Evolutionary conservation across 2,888 invertebrate genomes (phyloP).

Genomic region (Erannis defoliaria): DNA sequence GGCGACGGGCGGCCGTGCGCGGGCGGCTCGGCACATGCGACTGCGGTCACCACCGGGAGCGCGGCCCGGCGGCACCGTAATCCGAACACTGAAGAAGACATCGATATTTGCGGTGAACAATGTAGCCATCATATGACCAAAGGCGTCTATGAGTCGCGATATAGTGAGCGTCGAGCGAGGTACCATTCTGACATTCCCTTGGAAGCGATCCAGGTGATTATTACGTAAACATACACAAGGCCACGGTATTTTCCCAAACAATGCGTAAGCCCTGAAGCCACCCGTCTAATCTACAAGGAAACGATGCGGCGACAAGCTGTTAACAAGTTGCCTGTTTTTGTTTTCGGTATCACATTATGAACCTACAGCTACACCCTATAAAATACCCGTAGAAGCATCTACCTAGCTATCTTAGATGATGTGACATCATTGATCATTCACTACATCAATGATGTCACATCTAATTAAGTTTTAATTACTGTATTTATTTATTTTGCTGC

Average conservation of each 20-base stretch:
- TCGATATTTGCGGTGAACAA: conserved; percentile 82
- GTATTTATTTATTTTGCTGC: background rate
- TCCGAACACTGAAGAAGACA: conserved; percentile 79
- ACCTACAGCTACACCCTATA: no score
- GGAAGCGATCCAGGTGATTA: conserved; percentile 75
- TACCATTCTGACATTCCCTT: conserved; percentile 71
- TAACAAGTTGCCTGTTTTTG: no score
- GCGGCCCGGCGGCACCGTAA: conserved; percentile 69
- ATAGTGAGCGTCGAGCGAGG: conserved; percentile 52
- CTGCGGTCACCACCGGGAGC: conserved; percentile 77
- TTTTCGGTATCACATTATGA: no score
- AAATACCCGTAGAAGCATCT: background rate
- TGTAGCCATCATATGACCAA: conserved; percentile 68
- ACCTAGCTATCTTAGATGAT: no score
- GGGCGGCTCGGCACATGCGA: conserved; percentile 77
- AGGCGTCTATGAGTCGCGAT: conserved; percentile 54
- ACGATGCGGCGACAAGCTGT: background rate
- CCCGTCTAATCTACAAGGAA: conserved; percentile 9
- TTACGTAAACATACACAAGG: conserved; percentile 50
- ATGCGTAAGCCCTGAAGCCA: conserved; percentile 34
- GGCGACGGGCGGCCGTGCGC: conserved; percentile 74
- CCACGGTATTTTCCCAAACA: conserved; percentile 43
- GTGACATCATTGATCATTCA: background rate
- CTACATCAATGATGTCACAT: background rate
- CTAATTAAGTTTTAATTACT: background rate